Evolutionary conservation across 1,140 invertebrate genomes (phyloP), one percentile per base, ranked within the genome.

Genomic region (Drosophila subpulchrella): DNA sequence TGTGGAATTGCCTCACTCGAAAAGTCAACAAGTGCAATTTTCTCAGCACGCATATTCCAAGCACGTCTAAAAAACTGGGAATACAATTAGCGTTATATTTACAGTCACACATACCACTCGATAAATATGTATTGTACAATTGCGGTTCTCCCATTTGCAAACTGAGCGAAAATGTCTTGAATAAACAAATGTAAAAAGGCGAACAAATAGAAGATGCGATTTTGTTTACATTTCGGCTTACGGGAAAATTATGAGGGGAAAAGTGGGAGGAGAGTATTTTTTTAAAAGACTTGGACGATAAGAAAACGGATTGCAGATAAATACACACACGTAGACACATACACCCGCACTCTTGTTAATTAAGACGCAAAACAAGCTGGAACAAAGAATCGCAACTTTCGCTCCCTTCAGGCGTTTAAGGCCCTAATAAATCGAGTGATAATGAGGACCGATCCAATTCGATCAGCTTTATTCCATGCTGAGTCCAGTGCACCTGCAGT

Each of bases 231-330:
- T 88, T 85, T 76, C 8, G 47, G 38, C 38, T 63, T 17, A n/a
- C 17, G 6, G 13, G 11, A 60, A 70, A 27, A 30, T 17, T 11
- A 20, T 34, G n/a, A 50, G 30, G 36, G 27, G 30, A 50, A 36
- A 59, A 50, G 41, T 5, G 38, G 51, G 44, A 62, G 78, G 70
- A 53, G 74, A 55, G 54, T 62, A 36, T 36, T 51, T 32, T 32
- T 50, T 30, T 12, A 51, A 53, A 53, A 48, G 78, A 80, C 78
- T 67, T 76, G 77, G 36, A 72, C 71, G 84, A 88, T 88, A 88
- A 86, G 84, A 54, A 67, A 73, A 72, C 66, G 78, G 41, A 88
- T 88, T 76, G 83, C 62, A 83, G 83, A 86, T 89, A 88, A 88
- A 68, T 78, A 66, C 57, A 75, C 42, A 62, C 47, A 67, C 60